Evolutionary conservation across 1,140 invertebrate species (phyloP).

Genomic region (Drosophila kanapiae): DNA sequence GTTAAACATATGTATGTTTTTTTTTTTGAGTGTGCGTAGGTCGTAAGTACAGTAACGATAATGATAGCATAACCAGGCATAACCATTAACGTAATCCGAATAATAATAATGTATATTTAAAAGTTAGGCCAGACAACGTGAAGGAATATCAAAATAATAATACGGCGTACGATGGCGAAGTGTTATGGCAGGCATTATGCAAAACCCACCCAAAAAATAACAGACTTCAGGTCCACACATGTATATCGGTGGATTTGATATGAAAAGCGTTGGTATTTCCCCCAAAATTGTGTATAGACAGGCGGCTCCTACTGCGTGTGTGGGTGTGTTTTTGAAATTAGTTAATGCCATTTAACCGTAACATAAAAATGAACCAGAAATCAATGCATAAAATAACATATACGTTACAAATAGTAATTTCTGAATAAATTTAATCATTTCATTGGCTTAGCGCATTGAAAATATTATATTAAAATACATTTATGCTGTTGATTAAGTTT

Average conservation of each 20-base stretch:
- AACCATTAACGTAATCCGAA: conserved; percentile 31
- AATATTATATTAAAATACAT: not conserved
- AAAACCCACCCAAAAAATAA: conserved; percentile 38
- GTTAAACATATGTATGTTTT: not conserved
- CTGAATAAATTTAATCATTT: not conserved
- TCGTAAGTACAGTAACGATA: conserved; percentile 46
- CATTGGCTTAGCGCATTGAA: not conserved
- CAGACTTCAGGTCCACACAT: conserved; percentile 13
- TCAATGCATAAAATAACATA: not conserved
- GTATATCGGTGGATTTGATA: conserved; percentile 7
- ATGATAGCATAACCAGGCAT: conserved; percentile 37
- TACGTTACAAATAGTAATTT: not conserved
- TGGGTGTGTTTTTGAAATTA: not conserved
- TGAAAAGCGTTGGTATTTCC: conserved; percentile 12
- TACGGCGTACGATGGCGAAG: not conserved
- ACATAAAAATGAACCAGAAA: not conserved
- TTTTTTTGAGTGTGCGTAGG: conserved; percentile 43
- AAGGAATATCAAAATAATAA: conserved; percentile 38
- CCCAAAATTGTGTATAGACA: conserved; percentile 27
- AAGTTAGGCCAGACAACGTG: conserved; percentile 19
- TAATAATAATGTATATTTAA: conserved; percentile 34
- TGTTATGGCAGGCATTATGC: conserved; percentile 22
- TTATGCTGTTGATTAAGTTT: not conserved
- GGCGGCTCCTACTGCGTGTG: not conserved
- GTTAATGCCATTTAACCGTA: not conserved